Percentiles rank a stretch among this genome's conserved stretches.
Conservation (phyloP, 2,797 vertebrate genomes). For the Peromyscus nudipes region DNA sequence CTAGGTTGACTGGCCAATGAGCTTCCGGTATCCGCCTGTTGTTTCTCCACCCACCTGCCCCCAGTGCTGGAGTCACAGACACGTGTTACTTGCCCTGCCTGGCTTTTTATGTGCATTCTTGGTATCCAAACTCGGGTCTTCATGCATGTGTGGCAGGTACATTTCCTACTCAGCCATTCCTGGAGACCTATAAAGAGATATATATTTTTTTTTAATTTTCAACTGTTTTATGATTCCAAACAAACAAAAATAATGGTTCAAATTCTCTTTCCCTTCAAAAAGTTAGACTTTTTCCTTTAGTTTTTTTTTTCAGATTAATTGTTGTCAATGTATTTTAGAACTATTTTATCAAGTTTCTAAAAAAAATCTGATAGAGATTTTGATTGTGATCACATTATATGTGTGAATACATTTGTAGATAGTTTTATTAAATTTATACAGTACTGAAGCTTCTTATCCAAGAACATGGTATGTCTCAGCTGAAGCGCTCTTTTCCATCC, state of each 20-base stretch:
- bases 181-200: not conserved
- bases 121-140: not conserved
- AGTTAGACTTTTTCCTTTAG: not conserved
- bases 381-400: conserved; percentile 34
- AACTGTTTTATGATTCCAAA: conserved; percentile 8
- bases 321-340: conserved; percentile 60
- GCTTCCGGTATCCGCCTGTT: not conserved
- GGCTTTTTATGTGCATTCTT: not conserved
- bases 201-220: conserved; percentile 36
- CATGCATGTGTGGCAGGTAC: not conserved
- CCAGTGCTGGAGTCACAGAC: not conserved
- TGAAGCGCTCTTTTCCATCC: not conserved
- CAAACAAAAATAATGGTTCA: not conserved
- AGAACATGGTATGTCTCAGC: conserved; percentile 66
- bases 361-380: not conserved
- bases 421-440: conserved; percentile 9
- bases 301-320: conserved; percentile 31
- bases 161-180: not conserved
- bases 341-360: conserved; percentile 37
- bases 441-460: conserved; percentile 59
- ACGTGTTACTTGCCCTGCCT: not conserved
- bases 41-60: not conserved
- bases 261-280: conserved; percentile 34
- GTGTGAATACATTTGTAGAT: conserved; percentile 11
- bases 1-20: not conserved